These are phyloP conservation scores for Aphodius sticticus DNA, from an alignment of 2,888 invertebrate species.

Conservation along the genomic window DNA sequence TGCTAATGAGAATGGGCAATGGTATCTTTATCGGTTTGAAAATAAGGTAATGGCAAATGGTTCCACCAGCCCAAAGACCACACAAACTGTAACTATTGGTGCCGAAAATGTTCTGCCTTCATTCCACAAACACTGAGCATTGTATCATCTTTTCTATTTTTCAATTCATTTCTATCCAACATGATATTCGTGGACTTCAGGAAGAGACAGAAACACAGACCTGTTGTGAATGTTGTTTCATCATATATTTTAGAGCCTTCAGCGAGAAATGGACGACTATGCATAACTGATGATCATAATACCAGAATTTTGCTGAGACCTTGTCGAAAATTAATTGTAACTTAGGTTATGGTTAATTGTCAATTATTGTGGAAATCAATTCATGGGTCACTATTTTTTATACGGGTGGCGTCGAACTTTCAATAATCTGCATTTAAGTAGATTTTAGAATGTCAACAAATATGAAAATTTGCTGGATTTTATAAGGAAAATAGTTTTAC, in stretches of 20 bases:
- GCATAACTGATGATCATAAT: conserved; percentile 18
- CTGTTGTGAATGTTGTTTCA: conserved; percentile 11
- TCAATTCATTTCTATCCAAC: neutral
- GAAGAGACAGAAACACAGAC: neutral
- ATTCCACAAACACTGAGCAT: too few relatives aligned
- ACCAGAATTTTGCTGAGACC: conserved; percentile 12
- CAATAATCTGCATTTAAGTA: too few relatives aligned
- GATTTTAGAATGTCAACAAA: too few relatives aligned
- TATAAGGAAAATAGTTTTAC: too few relatives aligned
- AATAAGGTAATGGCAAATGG: neutral
- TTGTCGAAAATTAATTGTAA: neutral
- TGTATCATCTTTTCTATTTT: neutral
- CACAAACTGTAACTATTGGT: too few relatives aligned
- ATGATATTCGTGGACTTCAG: too few relatives aligned
- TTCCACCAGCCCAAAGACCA: neutral
- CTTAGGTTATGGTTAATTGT: neutral
- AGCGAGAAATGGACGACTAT: conserved; percentile 21
- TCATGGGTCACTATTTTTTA: neutral
- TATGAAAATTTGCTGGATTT: too few relatives aligned
- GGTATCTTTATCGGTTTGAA: neutral
- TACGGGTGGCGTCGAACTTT: too few relatives aligned
- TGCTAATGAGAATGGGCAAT: neutral
- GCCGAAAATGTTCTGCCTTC: too few relatives aligned
- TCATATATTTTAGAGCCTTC: conserved; percentile 15
- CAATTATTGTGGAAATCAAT: neutral